A percentile compares a stretch with the other conserved stretches of the same genome.
phyloP scores from a whole-genome alignment of 2,113 vertebrate genomes.

The Gila orcuttii region DNA sequence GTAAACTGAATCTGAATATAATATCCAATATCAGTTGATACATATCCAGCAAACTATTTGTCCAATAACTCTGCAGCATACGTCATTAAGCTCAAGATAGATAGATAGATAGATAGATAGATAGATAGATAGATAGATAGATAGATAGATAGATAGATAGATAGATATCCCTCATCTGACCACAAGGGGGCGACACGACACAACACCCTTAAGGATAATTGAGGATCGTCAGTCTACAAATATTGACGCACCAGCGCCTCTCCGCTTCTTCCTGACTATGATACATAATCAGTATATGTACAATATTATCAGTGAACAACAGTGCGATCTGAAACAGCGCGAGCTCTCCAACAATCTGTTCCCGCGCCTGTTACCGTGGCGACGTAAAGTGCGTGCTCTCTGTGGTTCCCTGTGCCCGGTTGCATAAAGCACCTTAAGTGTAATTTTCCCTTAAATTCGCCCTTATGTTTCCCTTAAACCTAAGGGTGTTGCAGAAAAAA shows the following conservation, averaged over 20 bases:
- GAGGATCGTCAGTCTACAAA: not conserved
- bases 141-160: too few relatives aligned
- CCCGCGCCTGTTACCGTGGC: not conserved
- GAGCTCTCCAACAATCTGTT: not conserved
- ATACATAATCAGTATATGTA: not conserved
- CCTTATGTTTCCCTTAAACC: too few relatives aligned
- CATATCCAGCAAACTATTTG: too few relatives aligned
- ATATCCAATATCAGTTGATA: too few relatives aligned
- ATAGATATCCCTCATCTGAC: not conserved
- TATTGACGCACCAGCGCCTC: not conserved
- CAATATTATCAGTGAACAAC: conserved; percentile 1
- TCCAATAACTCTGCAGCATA: too few relatives aligned
- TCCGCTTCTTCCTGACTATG: not conserved
- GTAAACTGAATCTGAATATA: too few relatives aligned
- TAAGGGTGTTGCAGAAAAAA: too few relatives aligned
- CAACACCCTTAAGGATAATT: not conserved
- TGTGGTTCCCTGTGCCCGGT: not conserved
- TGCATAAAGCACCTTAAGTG: too few relatives aligned
- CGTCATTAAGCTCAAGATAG: too few relatives aligned
- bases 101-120: too few relatives aligned
- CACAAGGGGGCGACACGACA: not conserved
- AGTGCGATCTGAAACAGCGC: not conserved
- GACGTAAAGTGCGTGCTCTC: not conserved
- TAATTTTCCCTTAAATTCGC: too few relatives aligned
- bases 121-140: too few relatives aligned